Conservation (phyloP, 2,113 vertebrate genomes). For the Semnornis frantzii region DNA sequence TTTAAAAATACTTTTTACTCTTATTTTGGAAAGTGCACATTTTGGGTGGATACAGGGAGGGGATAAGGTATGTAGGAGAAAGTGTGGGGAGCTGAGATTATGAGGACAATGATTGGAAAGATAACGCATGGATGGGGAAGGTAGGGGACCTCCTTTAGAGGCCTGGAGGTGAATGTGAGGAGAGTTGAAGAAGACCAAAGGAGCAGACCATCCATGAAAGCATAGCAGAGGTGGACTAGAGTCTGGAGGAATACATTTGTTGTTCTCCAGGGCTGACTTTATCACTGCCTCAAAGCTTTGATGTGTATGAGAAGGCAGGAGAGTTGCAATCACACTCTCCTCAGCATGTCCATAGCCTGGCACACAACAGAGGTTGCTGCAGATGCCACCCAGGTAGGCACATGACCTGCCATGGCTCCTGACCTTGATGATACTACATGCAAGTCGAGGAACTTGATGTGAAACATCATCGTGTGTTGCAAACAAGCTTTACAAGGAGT, state of each 20-base stretch:
- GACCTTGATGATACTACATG: not conserved
- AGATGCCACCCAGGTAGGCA: not conserved
- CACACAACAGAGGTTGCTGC: not conserved
- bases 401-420: not conserved
- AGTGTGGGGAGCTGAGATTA: not conserved
- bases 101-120: not conserved
- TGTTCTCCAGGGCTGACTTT: not conserved
- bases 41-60: not conserved
- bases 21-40: not conserved
- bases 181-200: not conserved
- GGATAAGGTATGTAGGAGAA: not conserved
- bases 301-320: not conserved
- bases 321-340: not conserved
- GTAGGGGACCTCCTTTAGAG: not conserved
- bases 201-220: not conserved
- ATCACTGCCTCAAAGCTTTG: not conserved
- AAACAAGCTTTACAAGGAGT: not conserved
- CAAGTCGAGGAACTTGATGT: not conserved
- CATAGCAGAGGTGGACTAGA: not conserved
- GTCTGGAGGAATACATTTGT: not conserved
- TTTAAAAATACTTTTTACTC: not conserved
- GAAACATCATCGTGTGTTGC: not conserved
- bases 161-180: not conserved
- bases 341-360: not conserved
- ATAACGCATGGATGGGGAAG: not conserved